Evolutionary conservation across 2,113 vertebrate genomes (phyloP), one percentile per base, ranked within the genome.

Genomic region (Dasyurus viverrinus): DNA sequence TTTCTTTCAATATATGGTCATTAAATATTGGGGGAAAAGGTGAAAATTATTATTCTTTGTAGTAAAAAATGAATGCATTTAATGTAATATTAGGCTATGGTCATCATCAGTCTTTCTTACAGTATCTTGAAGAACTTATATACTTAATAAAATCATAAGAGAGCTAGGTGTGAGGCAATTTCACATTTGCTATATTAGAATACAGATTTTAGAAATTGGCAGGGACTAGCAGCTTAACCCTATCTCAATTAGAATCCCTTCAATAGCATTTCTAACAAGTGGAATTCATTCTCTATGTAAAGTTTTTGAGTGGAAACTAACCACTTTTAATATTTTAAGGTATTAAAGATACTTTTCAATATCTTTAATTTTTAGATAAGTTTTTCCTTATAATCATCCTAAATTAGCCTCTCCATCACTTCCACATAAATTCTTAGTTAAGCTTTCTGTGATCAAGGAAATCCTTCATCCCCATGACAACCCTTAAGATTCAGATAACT

Each of bases 81-180:
- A 7, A 24, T 2, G 0, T 60, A 9, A 3, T 53, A 16, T 76
- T 12, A 76, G 68, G 42, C n/a, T 84, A 23, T 84, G 6, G 19
- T 84, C 19, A 22, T 19, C 19, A 84, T 84, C 68, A 42, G n/a
- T 2, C 8, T 6, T 84, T 60, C 57, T 12, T 68, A 36, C 30
- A 68, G 16, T 42, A 19, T 84, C 16, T 19, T 84, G 7, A 42
- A 84, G 68, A 84, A 84, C 1, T 23, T 84, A 8, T 8, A 8
- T 84, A 42, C 23, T 84, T 84, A 42, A 68, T 3, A 68, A 6
- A 84, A 84, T 19, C 36, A 23, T 42, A 84, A 42, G 19, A 42
- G 7, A 84, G 68, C 16, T 19, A 23, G 9, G 8, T 52, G 50
- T 84, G 7, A 23, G n/a, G 68, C 68, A 84, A 84, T 84, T 84